Evolutionary conservation across 2,113 vertebrate genomes (phyloP), one percentile per base, ranked within the genome.

Genomic region (Kryptolebias marmoratus): DNA sequence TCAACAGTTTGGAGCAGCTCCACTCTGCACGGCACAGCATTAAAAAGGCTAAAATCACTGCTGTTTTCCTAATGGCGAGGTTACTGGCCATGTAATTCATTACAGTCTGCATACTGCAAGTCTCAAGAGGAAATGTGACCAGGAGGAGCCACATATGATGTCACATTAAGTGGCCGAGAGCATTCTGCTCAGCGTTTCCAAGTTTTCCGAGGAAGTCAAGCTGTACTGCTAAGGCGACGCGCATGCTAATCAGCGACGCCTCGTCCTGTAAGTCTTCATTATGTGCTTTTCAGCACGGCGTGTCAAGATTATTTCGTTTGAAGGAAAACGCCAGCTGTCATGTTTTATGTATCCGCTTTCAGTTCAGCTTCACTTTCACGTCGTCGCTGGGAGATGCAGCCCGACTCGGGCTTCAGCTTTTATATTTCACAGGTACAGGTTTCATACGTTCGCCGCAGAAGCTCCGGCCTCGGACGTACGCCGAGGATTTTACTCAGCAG

Each of bases 281-380:
- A 80, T 80, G 59, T 55, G 50, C 71, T 73, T 83, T 75, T 78
- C 66, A 50, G 71, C 54, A 45, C 27, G 73, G 48, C 0, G 54
- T 56, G 88, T 89, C 75, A 42, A 65, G 27, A 76, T 67, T 31
- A 73, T 73, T 88, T 78, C 9, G 9, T 84, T 42, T 73, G 71
- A 78, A 72, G 49, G 27, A 61, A 68, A 68, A 68, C 58, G 69
- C 75, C 75, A 76, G 80, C 83, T 85, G 75, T 80, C 80, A 83
- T 82, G 81, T 85, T 89, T 89, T 87, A 87, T 89, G 74, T 75
- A 82, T 82, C 59, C 8, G 8, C 71, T 79, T 78, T 81, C 61
- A 65, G 22, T 77, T 79, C 53, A 10, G 64, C 67, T 80, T 81
- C 69, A 67, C 58, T 8, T 42, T 61, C 14, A 64, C 2, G 32